Base-by-base conservation (phyloP, 2,888 invertebrate species). In the Ommatoiulus sabulosus region DNA sequence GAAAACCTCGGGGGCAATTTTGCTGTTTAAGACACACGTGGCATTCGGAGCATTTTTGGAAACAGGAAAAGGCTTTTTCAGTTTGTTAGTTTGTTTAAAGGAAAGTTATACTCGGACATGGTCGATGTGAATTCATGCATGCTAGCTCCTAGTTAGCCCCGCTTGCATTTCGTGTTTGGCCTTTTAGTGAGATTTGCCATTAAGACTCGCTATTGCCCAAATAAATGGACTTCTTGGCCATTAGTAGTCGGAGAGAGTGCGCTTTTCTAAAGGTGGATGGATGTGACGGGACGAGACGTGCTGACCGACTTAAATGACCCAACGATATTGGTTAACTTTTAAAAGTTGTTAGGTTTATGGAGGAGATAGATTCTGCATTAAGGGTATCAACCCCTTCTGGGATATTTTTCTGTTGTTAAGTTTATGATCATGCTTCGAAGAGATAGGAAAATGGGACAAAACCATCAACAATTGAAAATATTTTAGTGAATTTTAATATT, bases 61-160 rank as follows among this genome's bases (percentile, higher is more conserved):
- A 20, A 72, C 72, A 72, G 72, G 24, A 72, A 63, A 63, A 63
- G 63, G 63, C 63, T 63, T 72, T 72, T 72, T 72, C 72, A 72
- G 24, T 20, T 72, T 72, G 72, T 72, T 72, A 72, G 24, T 17
- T 63, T 72, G n/a, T 72, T 63, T 4, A 63, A 17, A 63, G 63
- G n/a, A 63, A 63, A 46, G n/a, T n/a, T 72, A 17, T n/a, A n/a
- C n/a, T 17, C 3, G 4, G 72, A 72, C 72, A 24, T 72, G 72
- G n/a, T 17, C 24, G 24, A 72, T 72, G 63, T 24, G 24, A 24
- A 24, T 72, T 20, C 72, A 17, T 72, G 72, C 72, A 72, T 72
- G 63, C 63, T n/a, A 15, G n/a, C 3, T 1, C n/a, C 63, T 17
- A 63, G 63, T 52, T 52, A 63, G 63, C 63, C 63, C 52, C n/a